Base-by-base conservation (phyloP, 2,888 invertebrate species). In the Agelastica alni region DNA sequence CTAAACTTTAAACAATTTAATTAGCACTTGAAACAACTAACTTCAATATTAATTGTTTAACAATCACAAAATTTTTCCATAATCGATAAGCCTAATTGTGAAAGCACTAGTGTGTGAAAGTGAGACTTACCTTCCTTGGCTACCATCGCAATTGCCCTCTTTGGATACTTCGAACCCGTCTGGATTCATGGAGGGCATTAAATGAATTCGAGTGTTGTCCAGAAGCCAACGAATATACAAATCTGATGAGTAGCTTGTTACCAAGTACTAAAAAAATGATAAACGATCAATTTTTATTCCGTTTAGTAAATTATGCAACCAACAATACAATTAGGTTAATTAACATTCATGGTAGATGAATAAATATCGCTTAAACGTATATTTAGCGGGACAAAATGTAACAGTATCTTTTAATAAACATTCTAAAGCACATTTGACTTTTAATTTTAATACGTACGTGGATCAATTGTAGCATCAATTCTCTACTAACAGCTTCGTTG, bases 181-280 rank as follows among this genome's bases (percentile, higher is more conserved):
- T 0, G 99, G 98, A 78, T 99, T 99, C 96, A 99, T 96, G 1
- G 95, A 91, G 0, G 98, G 97, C 84, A 99, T 84, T 67, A 99
- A 86, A 76, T 99, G 98, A 68, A 99, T 95, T 59, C 96, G 83
- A 0, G 98, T 98, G 75, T 93, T 93, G 76, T 96, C 93, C 75
- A 99, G 75, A 51, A 98, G 78, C 89, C 93, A 93, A 69, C 88
- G 86, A 54, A 96, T 87, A 74, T 93, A 93, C 13, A 88, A 83
- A 78, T 96, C 92, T 1, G 85, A 83, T 32, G 84, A 84, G 75
- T 94, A 94, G 67, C 86, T 89, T 31, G 88, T 88, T 52, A 93
- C 90, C 64, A 95, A 81, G 71, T 91, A 85, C 87, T 93, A 85
- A 58, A 86, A 81, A 52, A 32, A 14, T 30, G 30, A 17, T 12